Evolutionary conservation across 2,888 invertebrate genomes (phyloP), one percentile per base, ranked within the genome.

Genomic region (Diploptera punctata): DNA sequence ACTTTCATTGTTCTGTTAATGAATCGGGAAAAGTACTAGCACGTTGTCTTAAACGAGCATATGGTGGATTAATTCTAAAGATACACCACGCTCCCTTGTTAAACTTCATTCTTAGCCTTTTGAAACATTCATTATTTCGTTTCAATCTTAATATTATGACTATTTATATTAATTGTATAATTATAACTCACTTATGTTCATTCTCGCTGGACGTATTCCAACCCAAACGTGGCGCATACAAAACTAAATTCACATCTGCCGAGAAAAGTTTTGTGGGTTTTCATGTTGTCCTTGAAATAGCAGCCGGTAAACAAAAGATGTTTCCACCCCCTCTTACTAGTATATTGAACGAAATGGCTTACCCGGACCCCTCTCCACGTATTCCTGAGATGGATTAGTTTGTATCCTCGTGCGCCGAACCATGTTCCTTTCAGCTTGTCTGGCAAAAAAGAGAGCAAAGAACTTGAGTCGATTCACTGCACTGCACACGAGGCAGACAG

Each of bases 311-410:
- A 21, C 24, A 24, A 2, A 19, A 9, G 19, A 18, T 21, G n/a
- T n/a, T 10, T 16, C 16, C 24, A 52, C 24, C 24, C 21, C 52
- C 16, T 18, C 10, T n/a, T n/a, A n/a, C 5, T 24, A 5, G 9
- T 52, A 3, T 13, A 9, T 26, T n/a, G n/a, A n/a, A n/a, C n/a
- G n/a, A n/a, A n/a, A n/a, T n/a, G n/a, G n/a, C 65, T 71, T 54
- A 71, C 71, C 71, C 9, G 71, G 71, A 65, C 67, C 67, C 31
- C 65, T 71, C 43, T 71, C 67, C 7, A 52, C 52, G 65, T 67
- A 49, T 21, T 70, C 52, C 43, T 71, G 62, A 5, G 24, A n/a
- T 24, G 47, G 9, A 31, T 16, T 19, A 19, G 26, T 49, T 10
- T 49, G 47, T 10, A 24, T 7, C 38, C 38, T 68, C 38, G 54